A percentile compares a stretch with the other conserved stretches of the same genome.
Conservation (phyloP, 2,888 invertebrate genomes). For the Altica lythri region DNA sequence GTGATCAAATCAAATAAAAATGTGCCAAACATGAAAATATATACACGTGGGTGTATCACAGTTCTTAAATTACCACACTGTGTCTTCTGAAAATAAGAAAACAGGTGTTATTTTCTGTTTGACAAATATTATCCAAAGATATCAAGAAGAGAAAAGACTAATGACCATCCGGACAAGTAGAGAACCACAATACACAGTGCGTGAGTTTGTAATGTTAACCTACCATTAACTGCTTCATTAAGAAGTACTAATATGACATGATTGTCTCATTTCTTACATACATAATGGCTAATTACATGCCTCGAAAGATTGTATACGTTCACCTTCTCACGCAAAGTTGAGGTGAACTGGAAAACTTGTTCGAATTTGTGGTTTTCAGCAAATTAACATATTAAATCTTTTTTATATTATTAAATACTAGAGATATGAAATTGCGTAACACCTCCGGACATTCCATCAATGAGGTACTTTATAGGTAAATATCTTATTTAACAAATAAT, state of each 20-base stretch:
- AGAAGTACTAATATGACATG: conserved; percentile 56
- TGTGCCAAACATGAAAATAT: too few species aligned
- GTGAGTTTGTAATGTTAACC: conserved; percentile 37
- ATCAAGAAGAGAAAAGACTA: conserved; percentile 27
- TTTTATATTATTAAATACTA: not conserved
- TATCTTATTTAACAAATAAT: too few species aligned
- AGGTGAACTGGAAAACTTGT: conserved; percentile 27
- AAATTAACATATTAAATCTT: conserved; percentile 24
- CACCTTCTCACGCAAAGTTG: conserved; percentile 50
- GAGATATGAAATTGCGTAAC: not conserved
- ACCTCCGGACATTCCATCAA: not conserved
- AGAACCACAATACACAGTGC: conserved; percentile 31
- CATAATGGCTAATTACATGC: conserved; percentile 55
- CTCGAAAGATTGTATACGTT: conserved; percentile 50
- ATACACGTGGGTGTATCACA: too few species aligned
- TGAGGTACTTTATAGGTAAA: not conserved
- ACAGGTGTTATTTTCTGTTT: too few species aligned
- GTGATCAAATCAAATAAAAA: too few species aligned
- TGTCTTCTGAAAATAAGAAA: too few species aligned
- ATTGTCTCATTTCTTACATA: conserved; percentile 55
- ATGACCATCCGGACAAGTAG: conserved; percentile 40
- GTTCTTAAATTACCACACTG: too few species aligned
- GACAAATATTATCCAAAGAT: not conserved
- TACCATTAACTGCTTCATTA: conserved; percentile 56
- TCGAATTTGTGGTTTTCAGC: conserved; percentile 29